A percentile compares a stretch with the other conserved stretches of the same genome.
Conservation (phyloP, 1,140 invertebrate species). For the Holotrichia oblita region DNA sequence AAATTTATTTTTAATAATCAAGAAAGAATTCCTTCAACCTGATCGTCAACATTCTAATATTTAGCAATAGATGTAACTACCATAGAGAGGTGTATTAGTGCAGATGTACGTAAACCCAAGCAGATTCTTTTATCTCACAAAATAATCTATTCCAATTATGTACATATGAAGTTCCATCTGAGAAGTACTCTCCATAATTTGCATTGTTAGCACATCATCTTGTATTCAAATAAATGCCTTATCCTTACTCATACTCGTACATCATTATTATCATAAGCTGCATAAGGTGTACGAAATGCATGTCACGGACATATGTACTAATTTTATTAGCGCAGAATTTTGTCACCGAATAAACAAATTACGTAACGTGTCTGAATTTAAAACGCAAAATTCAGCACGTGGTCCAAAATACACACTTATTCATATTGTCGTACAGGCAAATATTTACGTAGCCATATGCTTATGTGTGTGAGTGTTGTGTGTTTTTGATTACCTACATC, state of each 20-base stretch:
- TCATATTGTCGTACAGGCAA: neutral
- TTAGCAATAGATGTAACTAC: no score
- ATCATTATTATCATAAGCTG: neutral
- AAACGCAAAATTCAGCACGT: neutral
- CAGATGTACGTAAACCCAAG: no score
- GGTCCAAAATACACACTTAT: neutral
- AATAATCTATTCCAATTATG: no score
- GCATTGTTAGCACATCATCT: neutral
- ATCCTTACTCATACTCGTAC: neutral
- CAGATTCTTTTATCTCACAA: no score
- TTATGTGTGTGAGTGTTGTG: neutral
- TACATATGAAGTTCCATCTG: no score
- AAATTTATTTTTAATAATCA: no score
- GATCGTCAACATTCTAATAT: no score
- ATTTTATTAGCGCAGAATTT: slow-evolving; percentile 31
- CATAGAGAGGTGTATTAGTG: no score
- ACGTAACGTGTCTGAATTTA: neutral
- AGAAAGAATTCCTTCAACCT: no score
- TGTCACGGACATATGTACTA: slow-evolving; percentile 34
- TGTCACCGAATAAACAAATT: slow-evolving; percentile 25
- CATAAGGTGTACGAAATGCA: slow-evolving; percentile 13
- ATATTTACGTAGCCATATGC: neutral
- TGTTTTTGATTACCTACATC: slow-evolving; percentile 33
- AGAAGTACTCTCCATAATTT: neutral
- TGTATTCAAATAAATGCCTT: neutral